A percentile compares a stretch with the other conserved stretches of the same genome.
Evolutionary conservation across 2,797 vertebrate genomes (phyloP).

Genomic region (Pseudomugil gertrudae): DNA sequence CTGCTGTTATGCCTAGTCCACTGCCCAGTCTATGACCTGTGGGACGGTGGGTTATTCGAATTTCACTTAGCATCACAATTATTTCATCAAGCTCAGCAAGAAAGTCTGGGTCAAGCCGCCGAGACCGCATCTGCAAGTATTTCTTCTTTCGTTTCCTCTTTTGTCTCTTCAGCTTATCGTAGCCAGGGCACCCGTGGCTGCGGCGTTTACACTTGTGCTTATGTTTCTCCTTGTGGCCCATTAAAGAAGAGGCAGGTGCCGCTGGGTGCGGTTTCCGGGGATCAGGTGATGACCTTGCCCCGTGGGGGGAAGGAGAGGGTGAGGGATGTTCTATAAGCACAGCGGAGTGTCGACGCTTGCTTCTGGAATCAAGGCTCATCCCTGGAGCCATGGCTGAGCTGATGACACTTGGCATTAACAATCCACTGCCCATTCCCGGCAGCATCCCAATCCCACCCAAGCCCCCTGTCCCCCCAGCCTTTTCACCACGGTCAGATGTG

Average conservation of each 20-base stretch:
- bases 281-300: conserved; percentile 79
- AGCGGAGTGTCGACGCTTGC: conserved; percentile 88
- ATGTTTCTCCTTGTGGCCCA: conserved; percentile 95
- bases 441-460: conserved; percentile 77
- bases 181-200: conserved; percentile 91
- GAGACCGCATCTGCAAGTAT: conserved; percentile 89
- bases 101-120: conserved; percentile 94
- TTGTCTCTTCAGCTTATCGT: conserved; percentile 96
- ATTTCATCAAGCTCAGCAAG: conserved; percentile 94
- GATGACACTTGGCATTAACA: conserved; percentile 83
- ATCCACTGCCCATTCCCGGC: conserved; percentile 74
- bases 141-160: conserved; percentile 99
- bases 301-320: conserved; percentile 83
- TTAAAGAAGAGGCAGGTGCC: conserved; percentile 74
- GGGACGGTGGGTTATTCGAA: conserved; percentile 93
- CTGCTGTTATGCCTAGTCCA: conserved; percentile 72
- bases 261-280: conserved; percentile 79
- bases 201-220: conserved; percentile 98
- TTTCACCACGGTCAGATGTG: conserved; percentile 96
- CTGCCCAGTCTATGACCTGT: conserved; percentile 79
- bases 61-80: conserved; percentile 90
- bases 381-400: conserved; percentile 78
- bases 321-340: conserved; percentile 89
- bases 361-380: conserved; percentile 85
- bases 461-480: conserved; percentile 79